phyloP scores from a whole-genome alignment of 2,797 vertebrate species.

The Onychomys arenicola region DNA sequence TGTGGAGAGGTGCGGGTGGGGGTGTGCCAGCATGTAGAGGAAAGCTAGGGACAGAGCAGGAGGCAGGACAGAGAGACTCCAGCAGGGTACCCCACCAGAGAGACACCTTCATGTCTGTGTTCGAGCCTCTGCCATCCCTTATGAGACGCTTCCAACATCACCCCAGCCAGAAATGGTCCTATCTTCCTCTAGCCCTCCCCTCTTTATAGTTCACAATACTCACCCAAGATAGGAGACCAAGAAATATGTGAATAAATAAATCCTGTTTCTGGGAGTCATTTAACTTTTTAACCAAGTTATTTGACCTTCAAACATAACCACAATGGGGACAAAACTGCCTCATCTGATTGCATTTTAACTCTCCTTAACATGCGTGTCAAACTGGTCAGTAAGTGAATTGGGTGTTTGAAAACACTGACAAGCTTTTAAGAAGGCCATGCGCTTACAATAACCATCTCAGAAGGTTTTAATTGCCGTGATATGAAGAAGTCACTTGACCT shows the following conservation, averaged over 20 bases:
- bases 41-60: background rate
- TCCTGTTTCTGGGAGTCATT: background rate
- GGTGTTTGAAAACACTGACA: constrained; percentile 48
- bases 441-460: constrained; percentile 32
- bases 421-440: constrained; percentile 40
- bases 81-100: background rate
- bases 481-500: constrained; percentile 52
- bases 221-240: background rate
- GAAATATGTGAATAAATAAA: background rate
- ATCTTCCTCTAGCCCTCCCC: background rate
- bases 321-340: background rate
- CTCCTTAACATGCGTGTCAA: background rate
- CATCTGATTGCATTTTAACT: constrained; percentile 17
- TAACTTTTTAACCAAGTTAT: background rate
- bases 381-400: background rate
- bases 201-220: background rate
- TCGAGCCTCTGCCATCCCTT: background rate
- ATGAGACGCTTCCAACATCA: background rate
- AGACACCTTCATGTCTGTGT: background rate
- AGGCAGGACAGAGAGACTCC: too few species aligned
- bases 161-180: background rate
- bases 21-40: background rate
- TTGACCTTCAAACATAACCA: background rate
- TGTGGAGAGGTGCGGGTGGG: background rate
- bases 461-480: constrained; percentile 56